Conservation (phyloP, 2,113 vertebrate species). For the Acrocephalus arundinaceus region DNA sequence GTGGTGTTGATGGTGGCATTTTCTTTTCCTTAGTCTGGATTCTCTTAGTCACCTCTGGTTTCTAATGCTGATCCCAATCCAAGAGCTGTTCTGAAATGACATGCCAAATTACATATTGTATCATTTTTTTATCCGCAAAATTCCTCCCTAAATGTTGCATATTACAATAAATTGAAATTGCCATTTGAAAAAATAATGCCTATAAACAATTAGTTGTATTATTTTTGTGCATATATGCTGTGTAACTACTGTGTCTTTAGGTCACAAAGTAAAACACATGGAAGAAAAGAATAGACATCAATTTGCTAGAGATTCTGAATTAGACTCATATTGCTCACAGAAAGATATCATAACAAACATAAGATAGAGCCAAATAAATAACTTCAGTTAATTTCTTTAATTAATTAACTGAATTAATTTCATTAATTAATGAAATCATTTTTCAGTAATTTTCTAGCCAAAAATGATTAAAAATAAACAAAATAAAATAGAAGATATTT, state of each 20-base stretch:
- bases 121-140: slow-evolving; percentile 20
- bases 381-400: neutral
- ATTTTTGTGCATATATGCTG: neutral
- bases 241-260: neutral
- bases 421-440: no score
- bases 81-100: slow-evolving; percentile 36
- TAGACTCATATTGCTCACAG: neutral
- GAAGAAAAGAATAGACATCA: neutral
- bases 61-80: neutral
- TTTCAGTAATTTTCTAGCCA: neutral
- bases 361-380: neutral
- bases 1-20: neutral
- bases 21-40: neutral
- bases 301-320: neutral
- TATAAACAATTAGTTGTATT: neutral
- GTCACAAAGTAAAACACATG: neutral
- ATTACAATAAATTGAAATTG: neutral
- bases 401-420: no score
- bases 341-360: neutral
- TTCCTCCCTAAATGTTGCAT: neutral
- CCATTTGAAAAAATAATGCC: neutral
- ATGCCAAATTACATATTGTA: neutral
- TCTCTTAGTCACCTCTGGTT: neutral
- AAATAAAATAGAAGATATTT: neutral
- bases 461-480: neutral